Conservation (phyloP, 2,888 invertebrate genomes). For the Galeruca laticollis region DNA sequence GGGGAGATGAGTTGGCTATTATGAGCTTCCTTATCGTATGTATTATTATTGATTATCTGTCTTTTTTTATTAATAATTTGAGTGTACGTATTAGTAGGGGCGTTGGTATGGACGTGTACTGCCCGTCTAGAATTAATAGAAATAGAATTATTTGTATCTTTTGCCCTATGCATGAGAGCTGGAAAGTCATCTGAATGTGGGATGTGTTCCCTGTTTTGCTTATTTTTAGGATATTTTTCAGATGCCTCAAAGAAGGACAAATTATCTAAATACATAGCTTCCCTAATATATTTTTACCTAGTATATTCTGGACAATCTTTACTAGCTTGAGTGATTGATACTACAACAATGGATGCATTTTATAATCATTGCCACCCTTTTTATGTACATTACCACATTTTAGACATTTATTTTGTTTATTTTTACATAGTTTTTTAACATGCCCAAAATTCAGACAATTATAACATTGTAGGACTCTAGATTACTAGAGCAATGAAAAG, state of each 20-base stretch:
- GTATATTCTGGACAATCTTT: slow-evolving; percentile 17
- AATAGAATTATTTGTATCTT: not conserved
- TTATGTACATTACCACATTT: slow-evolving; percentile 4
- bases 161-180: not conserved
- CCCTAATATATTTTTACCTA: slow-evolving; percentile 16
- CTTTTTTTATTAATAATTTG: too few relatives aligned
- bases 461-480: slow-evolving; percentile 20
- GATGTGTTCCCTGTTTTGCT: not conserved
- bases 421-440: slow-evolving; percentile 18
- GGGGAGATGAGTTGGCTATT: too few relatives aligned
- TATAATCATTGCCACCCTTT: not conserved
- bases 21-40: too few relatives aligned
- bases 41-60: too few relatives aligned
- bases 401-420: slow-evolving; percentile 10
- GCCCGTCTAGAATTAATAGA: not conserved
- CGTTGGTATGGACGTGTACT: not conserved
- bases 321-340: not conserved
- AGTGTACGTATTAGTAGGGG: too few relatives aligned
- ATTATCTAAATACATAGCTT: slow-evolving; percentile 22
- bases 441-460: slow-evolving; percentile 20
- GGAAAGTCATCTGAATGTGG: not conserved
- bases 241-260: slow-evolving; percentile 19
- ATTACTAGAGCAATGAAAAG: too few relatives aligned
- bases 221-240: too few relatives aligned
- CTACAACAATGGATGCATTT: slow-evolving; percentile 20